These are phyloP conservation scores for Apocheima hispidaria DNA, from an alignment of 2,888 invertebrate species.

Conservation along the genomic window DNA sequence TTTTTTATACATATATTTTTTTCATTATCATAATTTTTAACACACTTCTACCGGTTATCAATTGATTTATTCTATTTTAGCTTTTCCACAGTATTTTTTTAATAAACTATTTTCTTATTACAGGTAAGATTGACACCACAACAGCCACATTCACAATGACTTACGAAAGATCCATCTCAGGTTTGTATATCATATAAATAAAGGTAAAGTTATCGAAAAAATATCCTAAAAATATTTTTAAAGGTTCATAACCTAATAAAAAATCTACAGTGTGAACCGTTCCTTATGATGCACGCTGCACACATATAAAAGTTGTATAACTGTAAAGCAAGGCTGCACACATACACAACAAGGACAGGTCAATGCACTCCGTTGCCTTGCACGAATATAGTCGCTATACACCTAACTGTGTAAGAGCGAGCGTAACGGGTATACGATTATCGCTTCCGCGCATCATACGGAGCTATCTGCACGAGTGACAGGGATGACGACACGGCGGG, in stretches of 20 bases:
- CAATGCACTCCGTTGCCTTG: conserved; percentile 85
- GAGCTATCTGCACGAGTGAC: conserved; percentile 67
- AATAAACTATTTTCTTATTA: conserved; percentile 38
- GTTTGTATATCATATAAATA: conserved; percentile 45
- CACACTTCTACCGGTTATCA: background rate
- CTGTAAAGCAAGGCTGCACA: conserved; percentile 86
- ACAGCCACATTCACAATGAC: conserved; percentile 37
- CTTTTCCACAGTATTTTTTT: background rate
- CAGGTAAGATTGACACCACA: conserved; percentile 54
- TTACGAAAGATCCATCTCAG: conserved; percentile 41
- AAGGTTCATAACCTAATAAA: conserved; percentile 39
- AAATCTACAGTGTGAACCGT: conserved; percentile 63
- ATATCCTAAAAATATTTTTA: conserved; percentile 22
- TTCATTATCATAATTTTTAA: background rate
- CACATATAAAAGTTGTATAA: conserved; percentile 71
- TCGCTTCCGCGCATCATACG: conserved; percentile 64
- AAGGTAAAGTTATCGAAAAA: conserved; percentile 37
- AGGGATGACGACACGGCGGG: conserved; percentile 68
- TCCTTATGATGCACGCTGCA: conserved; percentile 79
- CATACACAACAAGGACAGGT: conserved; percentile 84
- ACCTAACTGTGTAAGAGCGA: conserved; percentile 55
- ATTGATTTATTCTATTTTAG: background rate
- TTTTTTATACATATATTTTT: too few species aligned
- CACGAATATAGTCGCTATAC: conserved; percentile 70
- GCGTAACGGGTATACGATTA: conserved; percentile 54